Evolutionary conservation across 2,113 vertebrate species (phyloP).

Genomic region (Eonycteris spelaea): DNA sequence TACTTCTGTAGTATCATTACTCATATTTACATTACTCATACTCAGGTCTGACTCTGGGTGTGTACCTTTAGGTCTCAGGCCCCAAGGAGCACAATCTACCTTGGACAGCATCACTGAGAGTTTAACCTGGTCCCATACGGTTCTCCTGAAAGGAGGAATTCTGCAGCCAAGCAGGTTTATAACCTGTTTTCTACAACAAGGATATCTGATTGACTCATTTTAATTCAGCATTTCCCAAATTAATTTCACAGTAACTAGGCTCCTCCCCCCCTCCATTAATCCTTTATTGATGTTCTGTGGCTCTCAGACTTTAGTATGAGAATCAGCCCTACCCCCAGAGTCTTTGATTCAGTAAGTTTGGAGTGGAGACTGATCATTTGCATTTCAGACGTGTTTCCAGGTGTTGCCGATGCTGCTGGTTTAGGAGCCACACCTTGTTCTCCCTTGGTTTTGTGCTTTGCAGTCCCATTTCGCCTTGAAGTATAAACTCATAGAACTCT

Average conservation of each 20-base stretch:
- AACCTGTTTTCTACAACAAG: background rate
- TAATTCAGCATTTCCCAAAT: constrained; percentile 3
- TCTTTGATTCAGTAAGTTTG: background rate
- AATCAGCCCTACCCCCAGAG: background rate
- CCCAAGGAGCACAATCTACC: background rate
- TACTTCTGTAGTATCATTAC: background rate
- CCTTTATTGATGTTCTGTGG: background rate
- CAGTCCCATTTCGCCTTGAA: background rate
- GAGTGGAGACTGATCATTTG: background rate
- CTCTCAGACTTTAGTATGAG: background rate
- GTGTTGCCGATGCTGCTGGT: background rate
- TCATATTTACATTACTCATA: background rate
- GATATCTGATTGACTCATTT: constrained; percentile 35
- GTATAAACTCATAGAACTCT: background rate
- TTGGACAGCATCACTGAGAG: background rate
- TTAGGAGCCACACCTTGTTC: background rate
- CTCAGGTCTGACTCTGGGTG: background rate
- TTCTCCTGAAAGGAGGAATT: background rate
- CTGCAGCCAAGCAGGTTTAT: background rate
- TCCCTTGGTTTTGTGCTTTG: background rate
- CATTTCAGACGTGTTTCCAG: background rate
- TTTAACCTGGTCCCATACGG: background rate
- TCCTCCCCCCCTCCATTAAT: background rate
- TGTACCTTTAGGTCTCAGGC: background rate
- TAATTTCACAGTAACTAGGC: background rate